Conservation (phyloP, 1,140 invertebrate species). For the Zophobas atratus region DNA sequence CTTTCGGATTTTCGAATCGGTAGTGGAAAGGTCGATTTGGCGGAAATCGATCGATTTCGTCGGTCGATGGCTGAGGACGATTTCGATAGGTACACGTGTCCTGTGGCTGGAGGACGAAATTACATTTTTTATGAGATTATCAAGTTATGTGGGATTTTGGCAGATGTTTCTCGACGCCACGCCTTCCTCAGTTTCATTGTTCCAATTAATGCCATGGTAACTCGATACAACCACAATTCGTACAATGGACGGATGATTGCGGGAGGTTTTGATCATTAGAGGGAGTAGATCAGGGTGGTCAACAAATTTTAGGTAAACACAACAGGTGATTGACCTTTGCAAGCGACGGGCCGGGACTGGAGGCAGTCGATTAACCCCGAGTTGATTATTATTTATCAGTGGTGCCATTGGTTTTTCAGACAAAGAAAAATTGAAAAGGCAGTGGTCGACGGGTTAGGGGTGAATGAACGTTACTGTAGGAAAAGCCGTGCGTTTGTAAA, state of each 20-base stretch:
- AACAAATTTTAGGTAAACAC: constrained; percentile 11
- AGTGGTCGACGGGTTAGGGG: no score
- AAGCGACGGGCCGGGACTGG: neutral
- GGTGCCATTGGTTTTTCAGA: neutral
- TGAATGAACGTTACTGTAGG: no score
- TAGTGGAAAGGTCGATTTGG: neutral
- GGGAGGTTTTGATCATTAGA: constrained; percentile 3
- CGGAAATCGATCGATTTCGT: neutral
- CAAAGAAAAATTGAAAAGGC: no score
- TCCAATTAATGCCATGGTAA: constrained; percentile 16
- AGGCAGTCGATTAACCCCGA: neutral
- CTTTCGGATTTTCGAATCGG: neutral
- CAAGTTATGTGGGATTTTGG: constrained; percentile 18
- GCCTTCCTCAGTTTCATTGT: constrained; percentile 1
- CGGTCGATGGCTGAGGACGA: neutral
- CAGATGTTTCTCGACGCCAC: constrained; percentile 15
- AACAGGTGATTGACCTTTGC: no score
- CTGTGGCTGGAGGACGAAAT: neutral
- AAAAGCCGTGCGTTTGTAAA: no score
- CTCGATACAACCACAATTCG: constrained; percentile 4
- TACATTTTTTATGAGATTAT: constrained; percentile 14
- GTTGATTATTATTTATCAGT: neutral
- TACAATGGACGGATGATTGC: neutral
- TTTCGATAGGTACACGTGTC: constrained; percentile 11
- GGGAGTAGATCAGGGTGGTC: neutral